These are phyloP conservation scores for Teleogryllus oceanicus DNA, from an alignment of 2,888 invertebrate species.

Conservation along the genomic window DNA sequence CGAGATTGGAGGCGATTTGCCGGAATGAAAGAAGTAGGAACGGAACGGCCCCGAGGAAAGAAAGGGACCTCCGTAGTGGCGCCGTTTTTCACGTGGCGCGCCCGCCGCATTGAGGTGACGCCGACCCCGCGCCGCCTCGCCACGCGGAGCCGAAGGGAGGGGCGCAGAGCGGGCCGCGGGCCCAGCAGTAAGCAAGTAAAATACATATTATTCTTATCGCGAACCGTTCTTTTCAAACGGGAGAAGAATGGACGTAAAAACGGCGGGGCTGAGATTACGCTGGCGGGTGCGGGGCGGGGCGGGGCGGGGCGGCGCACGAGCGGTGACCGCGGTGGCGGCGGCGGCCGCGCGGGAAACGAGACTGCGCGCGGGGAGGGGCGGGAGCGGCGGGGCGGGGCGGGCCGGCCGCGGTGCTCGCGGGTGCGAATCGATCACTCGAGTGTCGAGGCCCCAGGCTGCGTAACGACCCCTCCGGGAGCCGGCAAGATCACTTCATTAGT, in stretches of 20 bases:
- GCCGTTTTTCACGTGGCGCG: background rate
- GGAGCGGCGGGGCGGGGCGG: background rate
- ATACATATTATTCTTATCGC: slow-evolving; percentile 18
- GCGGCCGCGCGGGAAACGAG: background rate
- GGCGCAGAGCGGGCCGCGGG: background rate
- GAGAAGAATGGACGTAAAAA: background rate
- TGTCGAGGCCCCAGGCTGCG: background rate
- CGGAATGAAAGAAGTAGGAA: slow-evolving; percentile 18
- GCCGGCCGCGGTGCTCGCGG: background rate
- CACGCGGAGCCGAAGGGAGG: background rate
- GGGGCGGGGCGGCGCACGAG: background rate
- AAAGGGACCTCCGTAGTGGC: background rate
- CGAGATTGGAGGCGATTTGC: slow-evolving; percentile 18
- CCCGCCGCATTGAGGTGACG: background rate
- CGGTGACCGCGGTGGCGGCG: background rate
- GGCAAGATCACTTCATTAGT: slow-evolving; percentile 18
- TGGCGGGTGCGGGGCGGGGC: background rate
- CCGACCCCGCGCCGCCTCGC: background rate
- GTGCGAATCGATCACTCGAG: slow-evolving; percentile 8
- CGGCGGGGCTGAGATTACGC: background rate
- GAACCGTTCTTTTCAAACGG: background rate
- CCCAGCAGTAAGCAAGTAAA: background rate
- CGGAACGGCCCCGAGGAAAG: background rate
- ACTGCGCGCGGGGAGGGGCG: background rate
- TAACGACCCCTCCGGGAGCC: slow-evolving; percentile 6